Evolutionary conservation across 2,113 vertebrate genomes (phyloP).

Genomic region (Procapra przewalskii): DNA sequence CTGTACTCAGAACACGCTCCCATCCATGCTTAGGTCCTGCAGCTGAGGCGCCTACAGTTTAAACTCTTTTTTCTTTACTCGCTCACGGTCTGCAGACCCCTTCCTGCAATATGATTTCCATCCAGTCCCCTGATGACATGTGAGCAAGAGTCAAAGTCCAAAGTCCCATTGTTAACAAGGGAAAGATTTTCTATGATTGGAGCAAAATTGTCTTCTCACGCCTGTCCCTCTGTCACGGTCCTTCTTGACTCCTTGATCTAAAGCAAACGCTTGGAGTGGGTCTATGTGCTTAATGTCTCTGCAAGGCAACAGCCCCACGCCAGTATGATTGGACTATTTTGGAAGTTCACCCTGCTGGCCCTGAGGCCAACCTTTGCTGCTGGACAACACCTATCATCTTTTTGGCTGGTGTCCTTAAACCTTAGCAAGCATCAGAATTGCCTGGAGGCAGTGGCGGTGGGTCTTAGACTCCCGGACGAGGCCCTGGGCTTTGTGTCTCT

Average conservation of each 20-base stretch:
- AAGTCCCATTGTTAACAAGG: not conserved
- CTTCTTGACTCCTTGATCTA: not conserved
- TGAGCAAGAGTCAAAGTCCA: not conserved
- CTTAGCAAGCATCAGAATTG: not conserved
- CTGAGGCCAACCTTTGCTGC: not conserved
- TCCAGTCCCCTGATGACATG: not conserved
- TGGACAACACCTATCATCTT: not conserved
- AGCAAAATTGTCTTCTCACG: not conserved
- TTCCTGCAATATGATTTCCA: not conserved
- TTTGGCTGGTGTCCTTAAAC: not conserved
- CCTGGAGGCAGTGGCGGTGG: fast-evolving
- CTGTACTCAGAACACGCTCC: not conserved
- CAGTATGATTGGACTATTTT: not conserved
- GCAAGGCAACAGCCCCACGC: not conserved
- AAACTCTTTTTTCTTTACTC: not conserved
- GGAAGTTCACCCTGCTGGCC: not conserved
- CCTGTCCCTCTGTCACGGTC: not conserved
- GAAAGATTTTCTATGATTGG: not conserved
- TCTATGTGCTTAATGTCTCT: not conserved
- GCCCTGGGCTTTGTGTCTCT: not conserved
- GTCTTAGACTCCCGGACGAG: not conserved
- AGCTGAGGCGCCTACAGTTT: not conserved
- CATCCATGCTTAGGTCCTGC: not conserved
- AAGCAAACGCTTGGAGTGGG: not conserved
- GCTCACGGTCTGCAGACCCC: not conserved